A percentile compares a stretch with the other conserved stretches of the same genome.
Evolutionary conservation across 2,797 vertebrate genomes (phyloP).

Genomic region (Sphenopsis melanotis): DNA sequence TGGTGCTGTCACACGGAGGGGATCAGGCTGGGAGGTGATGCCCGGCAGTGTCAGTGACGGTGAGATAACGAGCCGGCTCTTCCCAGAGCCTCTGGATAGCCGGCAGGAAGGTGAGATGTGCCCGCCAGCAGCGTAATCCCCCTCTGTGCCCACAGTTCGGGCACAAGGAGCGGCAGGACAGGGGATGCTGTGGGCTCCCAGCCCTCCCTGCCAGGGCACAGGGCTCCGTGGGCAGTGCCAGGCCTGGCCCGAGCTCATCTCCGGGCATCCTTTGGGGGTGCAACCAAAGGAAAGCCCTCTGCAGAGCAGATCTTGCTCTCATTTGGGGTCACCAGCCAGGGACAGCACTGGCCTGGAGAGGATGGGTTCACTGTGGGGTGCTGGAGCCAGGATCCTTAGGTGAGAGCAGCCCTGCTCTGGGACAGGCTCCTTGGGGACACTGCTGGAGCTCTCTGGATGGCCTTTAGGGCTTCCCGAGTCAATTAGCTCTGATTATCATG

Average conservation of each 20-base stretch:
- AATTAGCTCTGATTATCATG: neutral
- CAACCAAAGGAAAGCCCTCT: neutral
- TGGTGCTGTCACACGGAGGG: accelerated
- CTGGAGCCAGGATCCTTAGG: accelerated
- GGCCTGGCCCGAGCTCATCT: neutral
- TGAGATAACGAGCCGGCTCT: accelerated
- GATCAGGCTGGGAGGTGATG: neutral
- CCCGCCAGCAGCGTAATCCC: accelerated
- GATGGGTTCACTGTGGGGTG: neutral
- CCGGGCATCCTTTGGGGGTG: neutral
- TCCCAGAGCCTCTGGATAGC: neutral
- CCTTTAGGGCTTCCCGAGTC: neutral
- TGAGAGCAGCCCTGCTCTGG: neutral
- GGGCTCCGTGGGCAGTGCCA: neutral
- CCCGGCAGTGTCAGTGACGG: accelerated
- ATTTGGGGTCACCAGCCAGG: accelerated
- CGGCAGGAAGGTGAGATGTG: neutral
- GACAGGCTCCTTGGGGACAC: neutral
- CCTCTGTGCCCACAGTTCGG: accelerated
- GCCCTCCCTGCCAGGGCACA: neutral
- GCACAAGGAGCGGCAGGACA: accelerated
- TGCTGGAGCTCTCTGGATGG: neutral
- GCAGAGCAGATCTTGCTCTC: neutral
- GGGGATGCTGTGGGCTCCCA: neutral
- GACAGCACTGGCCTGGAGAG: neutral